These are phyloP conservation scores for Tricholauxania praeusta DNA, from an alignment of 2,888 invertebrate genomes.

Conservation along the genomic window DNA sequence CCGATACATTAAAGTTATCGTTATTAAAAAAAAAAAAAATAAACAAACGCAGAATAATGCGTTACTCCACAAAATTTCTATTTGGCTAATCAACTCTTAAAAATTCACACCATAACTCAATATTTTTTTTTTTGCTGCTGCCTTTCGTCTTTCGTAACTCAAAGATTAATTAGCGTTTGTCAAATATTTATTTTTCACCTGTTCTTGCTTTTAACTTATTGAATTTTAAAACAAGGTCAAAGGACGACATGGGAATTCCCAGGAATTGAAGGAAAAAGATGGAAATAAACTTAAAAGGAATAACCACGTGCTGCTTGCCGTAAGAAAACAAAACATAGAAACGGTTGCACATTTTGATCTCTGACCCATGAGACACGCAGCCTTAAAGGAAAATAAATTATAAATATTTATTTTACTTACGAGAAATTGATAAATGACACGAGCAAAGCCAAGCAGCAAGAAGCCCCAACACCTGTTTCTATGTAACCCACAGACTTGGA, in stretches of 20 bases:
- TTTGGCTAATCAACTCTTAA: too few relatives aligned
- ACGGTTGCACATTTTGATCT: slow-evolving; percentile 29
- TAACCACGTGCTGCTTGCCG: slow-evolving; percentile 19
- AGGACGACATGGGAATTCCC: slow-evolving; percentile 44
- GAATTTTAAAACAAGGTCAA: slow-evolving; percentile 14
- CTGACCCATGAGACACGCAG: neutral
- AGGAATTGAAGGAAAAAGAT: slow-evolving; percentile 29
- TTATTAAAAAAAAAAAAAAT: too few relatives aligned
- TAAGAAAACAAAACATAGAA: neutral
- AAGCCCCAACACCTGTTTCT: slow-evolving; percentile 23
- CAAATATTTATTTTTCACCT: too few relatives aligned
- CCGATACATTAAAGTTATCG: too few relatives aligned
- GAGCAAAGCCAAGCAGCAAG: neutral
- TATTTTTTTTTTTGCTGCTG: slow-evolving; percentile 43
- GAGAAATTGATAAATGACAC: slow-evolving; percentile 38
- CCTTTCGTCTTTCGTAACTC: slow-evolving; percentile 39
- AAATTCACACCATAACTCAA: slow-evolving; percentile 16
- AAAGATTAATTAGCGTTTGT: slow-evolving; percentile 21
- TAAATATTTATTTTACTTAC: slow-evolving; percentile 41
- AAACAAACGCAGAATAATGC: too few relatives aligned
- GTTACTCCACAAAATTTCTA: too few relatives aligned
- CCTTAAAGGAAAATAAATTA: slow-evolving; percentile 37
- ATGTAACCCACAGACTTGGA: neutral
- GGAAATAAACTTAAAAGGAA: neutral
- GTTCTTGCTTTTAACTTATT: neutral